Conservation (phyloP, 2,888 invertebrate genomes). For the Conchocele bisecta region DNA sequence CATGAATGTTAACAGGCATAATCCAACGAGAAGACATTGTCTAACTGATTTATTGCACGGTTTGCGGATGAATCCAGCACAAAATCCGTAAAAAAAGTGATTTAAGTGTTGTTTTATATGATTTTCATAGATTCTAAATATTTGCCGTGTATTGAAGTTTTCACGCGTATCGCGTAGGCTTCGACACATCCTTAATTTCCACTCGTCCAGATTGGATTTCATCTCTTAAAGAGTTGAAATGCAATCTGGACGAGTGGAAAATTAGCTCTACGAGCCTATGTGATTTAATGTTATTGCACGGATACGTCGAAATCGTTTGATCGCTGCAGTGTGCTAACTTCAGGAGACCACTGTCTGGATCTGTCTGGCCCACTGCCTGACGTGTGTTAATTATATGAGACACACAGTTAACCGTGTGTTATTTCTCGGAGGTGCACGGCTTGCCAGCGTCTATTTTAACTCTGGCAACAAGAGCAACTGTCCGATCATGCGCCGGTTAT, state of each 20-base stretch:
- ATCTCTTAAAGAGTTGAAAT: slow-evolving; percentile 3
- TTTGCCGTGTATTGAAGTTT: slow-evolving; percentile 8
- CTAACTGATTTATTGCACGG: not conserved
- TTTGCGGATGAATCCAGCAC: not conserved
- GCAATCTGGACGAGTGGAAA: slow-evolving; percentile 2
- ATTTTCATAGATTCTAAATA: slow-evolving; percentile 2
- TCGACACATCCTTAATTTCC: not conserved
- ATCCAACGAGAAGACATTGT: slow-evolving; percentile 2
- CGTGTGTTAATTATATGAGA: slow-evolving; percentile 3
- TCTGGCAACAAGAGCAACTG: not conserved
- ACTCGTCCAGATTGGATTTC: not conserved
- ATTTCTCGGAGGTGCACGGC: slow-evolving; percentile 12
- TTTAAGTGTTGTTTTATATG: not conserved
- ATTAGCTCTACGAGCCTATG: not conserved
- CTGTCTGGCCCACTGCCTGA: slow-evolving; percentile 1
- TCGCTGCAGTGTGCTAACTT: not conserved
- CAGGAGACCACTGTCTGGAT: not conserved
- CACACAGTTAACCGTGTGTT: not conserved
- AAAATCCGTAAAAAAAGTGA: slow-evolving; percentile 5
- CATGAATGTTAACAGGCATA: not conserved
- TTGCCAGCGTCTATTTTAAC: slow-evolving; percentile 11
- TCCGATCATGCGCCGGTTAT: not conserved
- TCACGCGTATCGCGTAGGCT: slow-evolving; percentile 2
- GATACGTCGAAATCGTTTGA: slow-evolving; percentile 7
- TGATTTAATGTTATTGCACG: slow-evolving; percentile 1